Evolutionary conservation across 2,888 invertebrate species (phyloP), one percentile per base, ranked within the genome.

Genomic region (Andrena minutula): DNA sequence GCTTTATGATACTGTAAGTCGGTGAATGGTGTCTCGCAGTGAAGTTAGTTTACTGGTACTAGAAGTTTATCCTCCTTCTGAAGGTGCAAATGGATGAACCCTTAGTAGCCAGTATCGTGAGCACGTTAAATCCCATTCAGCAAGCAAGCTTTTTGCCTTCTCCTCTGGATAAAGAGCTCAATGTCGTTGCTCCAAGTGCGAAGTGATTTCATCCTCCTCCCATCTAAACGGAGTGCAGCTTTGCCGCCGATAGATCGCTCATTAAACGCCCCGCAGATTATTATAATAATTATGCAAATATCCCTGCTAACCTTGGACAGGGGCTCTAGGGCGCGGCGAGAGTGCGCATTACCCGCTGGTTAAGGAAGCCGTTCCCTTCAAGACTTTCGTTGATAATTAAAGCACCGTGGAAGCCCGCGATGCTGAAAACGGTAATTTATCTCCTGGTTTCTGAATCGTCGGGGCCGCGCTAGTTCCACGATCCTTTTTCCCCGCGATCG

Each of bases 271-370:
- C 35, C 23, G 16, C 65, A 28, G 64, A 73, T 56, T 79, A 74
- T 81, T 74, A 74, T 56, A 79, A 81, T 81, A 70, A 81, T 79
- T 79, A 81, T 79, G 79, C 8, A 79, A 79, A 74, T 81, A 69
- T 60, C 23, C 60, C 41, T 26, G 79, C 61, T 74, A 79, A 35
- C 74, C 81, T 81, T 79, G 81, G 28, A 65, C 51, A 28, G n/a
- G 51, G 51, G 35, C 69, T 79, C 64, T 16, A 68, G 79, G 74
- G 78, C 61, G 63, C 53, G 32, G 23, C 23, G 49, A 76, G 47
- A 16, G 35, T 49, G 63, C 65, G 68, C 58, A 80, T 74, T 70
- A 79, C 51, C 6, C n/a, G 49, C 79, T 47, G 79, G 30, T 74
- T 69, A 79, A 73, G 64, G 68, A 68, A 81, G 32, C 66, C 41